phyloP scores from a whole-genome alignment of 2,113 vertebrate species.

The Pteropus alecto region DNA sequence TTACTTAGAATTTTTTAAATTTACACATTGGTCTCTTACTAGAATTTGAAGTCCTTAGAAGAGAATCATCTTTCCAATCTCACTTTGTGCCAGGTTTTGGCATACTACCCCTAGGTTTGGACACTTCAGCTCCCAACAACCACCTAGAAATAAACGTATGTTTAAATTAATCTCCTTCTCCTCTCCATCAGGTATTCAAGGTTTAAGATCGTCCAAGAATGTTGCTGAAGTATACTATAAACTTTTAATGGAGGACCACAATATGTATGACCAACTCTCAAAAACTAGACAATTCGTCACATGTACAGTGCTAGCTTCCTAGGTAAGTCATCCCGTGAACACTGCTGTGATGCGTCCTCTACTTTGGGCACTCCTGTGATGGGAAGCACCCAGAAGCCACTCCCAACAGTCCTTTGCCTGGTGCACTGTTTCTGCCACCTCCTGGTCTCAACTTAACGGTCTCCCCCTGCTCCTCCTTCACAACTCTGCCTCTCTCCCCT shows the following conservation, averaged over 20 bases:
- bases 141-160: background rate
- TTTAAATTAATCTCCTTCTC: background rate
- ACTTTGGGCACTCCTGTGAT: background rate
- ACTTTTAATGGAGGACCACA: background rate
- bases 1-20: background rate
- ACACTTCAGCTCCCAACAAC: background rate
- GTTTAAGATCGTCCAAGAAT: background rate
- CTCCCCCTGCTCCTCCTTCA: background rate
- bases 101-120: background rate
- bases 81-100: background rate
- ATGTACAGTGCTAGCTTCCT: background rate
- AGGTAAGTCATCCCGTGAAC: background rate
- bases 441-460: background rate
- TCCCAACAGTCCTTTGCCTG: background rate
- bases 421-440: background rate
- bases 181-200: background rate
- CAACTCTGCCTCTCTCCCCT: background rate
- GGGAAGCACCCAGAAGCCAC: too few relatives aligned
- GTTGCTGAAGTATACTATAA: background rate
- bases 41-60: background rate
- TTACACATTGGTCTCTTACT: background rate
- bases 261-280: background rate
- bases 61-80: background rate
- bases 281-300: background rate
- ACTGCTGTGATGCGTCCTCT: background rate